Percentiles rank a stretch among this genome's conserved stretches.
phyloP scores from a whole-genome alignment of 2,888 invertebrate species.

The Odontocolon sp. region DNA sequence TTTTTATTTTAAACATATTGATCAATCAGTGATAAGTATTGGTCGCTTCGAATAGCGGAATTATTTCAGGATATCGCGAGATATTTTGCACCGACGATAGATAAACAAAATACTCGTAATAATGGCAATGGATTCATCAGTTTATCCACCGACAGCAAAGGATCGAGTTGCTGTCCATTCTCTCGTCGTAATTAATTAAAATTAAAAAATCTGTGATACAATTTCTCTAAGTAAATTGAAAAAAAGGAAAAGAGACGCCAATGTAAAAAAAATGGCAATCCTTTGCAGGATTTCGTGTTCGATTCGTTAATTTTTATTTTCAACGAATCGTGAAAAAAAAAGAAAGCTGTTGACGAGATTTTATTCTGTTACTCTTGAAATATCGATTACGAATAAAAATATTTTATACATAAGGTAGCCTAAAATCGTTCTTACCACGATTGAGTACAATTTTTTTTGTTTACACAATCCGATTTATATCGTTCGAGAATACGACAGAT shows the following conservation, averaged over 20 bases:
- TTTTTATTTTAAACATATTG: constrained; percentile 26
- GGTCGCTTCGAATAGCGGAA: constrained; percentile 62
- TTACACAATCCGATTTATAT: too few relatives aligned
- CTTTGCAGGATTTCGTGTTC: constrained; percentile 22
- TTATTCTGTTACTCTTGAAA: constrained; percentile 29
- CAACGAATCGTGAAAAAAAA: constrained; percentile 4
- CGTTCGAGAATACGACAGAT: too few relatives aligned
- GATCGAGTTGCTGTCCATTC: constrained; percentile 45
- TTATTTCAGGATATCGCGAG: constrained; percentile 73
- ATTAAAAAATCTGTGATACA: background rate
- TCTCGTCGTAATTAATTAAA: constrained; percentile 13
- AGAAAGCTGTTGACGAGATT: constrained; percentile 12
- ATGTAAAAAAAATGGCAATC: background rate
- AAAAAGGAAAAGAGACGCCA: background rate
- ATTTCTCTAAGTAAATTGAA: background rate
- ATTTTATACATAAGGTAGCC: constrained; percentile 31
- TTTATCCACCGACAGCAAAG: constrained; percentile 39
- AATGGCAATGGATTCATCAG: constrained; percentile 41
- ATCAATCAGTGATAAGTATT: background rate
- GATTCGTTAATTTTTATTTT: background rate
- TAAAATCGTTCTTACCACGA: background rate
- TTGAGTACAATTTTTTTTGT: too few relatives aligned
- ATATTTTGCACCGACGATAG: constrained; percentile 64
- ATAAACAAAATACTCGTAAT: background rate
- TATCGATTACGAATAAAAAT: constrained; percentile 39